Evolutionary conservation across 2,113 vertebrate species (phyloP).

Genomic region (Bombycilla garrulus): DNA sequence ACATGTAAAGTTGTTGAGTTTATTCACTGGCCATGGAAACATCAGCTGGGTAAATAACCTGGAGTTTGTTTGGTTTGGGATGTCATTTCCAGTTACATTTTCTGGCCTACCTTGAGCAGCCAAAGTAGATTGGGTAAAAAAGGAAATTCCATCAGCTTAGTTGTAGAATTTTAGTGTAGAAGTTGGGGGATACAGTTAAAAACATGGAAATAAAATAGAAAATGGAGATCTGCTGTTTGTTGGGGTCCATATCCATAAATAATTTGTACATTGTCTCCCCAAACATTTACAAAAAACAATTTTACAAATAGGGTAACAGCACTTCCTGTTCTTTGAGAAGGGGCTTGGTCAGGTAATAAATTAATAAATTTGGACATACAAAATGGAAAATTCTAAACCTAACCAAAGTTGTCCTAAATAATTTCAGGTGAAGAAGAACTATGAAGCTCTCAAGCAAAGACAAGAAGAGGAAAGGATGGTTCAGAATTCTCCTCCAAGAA

Average conservation of each 20-base stretch:
- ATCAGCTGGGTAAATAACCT: not conserved
- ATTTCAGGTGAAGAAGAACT: slow-evolving; percentile 96
- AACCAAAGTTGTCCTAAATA: not conserved
- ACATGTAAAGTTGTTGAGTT: not conserved
- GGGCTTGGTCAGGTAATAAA: not conserved
- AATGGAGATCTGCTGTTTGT: not conserved
- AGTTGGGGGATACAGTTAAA: not conserved
- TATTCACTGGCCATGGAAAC: not conserved
- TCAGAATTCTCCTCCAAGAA: slow-evolving; percentile 84
- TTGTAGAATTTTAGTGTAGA: not conserved
- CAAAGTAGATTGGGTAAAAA: not conserved
- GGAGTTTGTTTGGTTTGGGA: not conserved
- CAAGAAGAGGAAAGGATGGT: slow-evolving; percentile 95
- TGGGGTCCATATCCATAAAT: not conserved
- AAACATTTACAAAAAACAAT: not conserved
- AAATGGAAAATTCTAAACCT: not conserved
- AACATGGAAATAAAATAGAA: not conserved
- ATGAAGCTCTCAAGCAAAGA: slow-evolving; percentile 95
- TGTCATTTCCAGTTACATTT: not conserved
- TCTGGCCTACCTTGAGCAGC: not conserved
- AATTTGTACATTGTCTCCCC: not conserved
- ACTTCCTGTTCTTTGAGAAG: not conserved
- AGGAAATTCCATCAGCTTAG: not conserved
- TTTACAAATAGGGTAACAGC: not conserved
- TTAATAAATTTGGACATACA: not conserved